A percentile compares a stretch with the other conserved stretches of the same genome.
phyloP scores from a whole-genome alignment of 1,140 invertebrate genomes.

The Archivesica marissinica region DNA sequence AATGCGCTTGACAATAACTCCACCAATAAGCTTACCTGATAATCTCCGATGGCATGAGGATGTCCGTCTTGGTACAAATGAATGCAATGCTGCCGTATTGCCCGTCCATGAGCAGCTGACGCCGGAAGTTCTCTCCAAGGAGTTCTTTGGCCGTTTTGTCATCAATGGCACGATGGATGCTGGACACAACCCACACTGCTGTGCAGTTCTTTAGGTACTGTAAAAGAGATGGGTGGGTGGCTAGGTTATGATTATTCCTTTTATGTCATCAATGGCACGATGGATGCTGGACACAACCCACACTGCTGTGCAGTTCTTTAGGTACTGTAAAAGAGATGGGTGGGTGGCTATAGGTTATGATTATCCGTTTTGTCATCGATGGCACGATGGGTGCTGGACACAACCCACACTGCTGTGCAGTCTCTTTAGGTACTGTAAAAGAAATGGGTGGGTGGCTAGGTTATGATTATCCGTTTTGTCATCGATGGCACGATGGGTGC shows the following conservation, averaged over 20 bases:
- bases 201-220: conserved; percentile 75
- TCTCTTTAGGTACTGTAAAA: background rate
- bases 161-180: conserved; percentile 72
- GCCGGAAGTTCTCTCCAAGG: conserved; percentile 72
- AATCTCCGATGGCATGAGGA: conserved; percentile 69
- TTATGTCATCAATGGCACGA: conserved; percentile 69
- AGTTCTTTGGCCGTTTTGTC: conserved; percentile 73
- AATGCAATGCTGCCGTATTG: conserved; percentile 75
- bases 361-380: too few relatives aligned
- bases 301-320: conserved; percentile 73
- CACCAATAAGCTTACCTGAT: conserved; percentile 74
- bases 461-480: too few relatives aligned
- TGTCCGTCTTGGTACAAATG: conserved; percentile 75
- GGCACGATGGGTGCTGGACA: too few relatives aligned
- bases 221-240: conserved; percentile 18
- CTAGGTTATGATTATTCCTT: background rate
- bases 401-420: too few relatives aligned
- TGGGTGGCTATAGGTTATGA: background rate
- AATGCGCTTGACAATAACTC: too few relatives aligned
- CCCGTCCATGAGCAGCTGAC: conserved; percentile 76
- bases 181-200: conserved; percentile 71
- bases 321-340: conserved; percentile 61
- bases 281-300: conserved; percentile 73
- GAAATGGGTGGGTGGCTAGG: background rate
- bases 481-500: too few relatives aligned